A percentile compares a stretch with the other conserved stretches of the same genome.
phyloP scores from a whole-genome alignment of 2,113 vertebrate genomes.

The Oreocharis arfaki region DNA sequence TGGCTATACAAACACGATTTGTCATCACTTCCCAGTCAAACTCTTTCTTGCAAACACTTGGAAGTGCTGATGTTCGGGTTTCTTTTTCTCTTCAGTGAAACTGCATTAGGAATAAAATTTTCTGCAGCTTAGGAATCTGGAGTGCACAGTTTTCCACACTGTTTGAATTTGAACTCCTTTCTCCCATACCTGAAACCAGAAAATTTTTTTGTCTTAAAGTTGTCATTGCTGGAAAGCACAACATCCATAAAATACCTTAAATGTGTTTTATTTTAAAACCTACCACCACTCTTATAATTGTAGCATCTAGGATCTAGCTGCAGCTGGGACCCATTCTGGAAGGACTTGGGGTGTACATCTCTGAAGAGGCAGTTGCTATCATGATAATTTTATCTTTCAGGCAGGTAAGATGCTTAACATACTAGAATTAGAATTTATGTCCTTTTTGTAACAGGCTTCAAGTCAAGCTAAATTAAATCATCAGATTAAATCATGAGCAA shows the following conservation, averaged over 20 bases:
- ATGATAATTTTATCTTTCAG: background rate
- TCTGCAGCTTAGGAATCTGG: background rate
- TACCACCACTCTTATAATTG: background rate
- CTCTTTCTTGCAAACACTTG: background rate
- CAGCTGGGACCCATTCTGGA: background rate
- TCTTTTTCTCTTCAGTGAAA: background rate
- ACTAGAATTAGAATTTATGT: background rate
- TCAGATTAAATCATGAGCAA: background rate
- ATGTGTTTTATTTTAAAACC: background rate
- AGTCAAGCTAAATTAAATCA: background rate
- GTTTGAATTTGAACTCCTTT: background rate
- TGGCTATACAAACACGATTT: background rate
- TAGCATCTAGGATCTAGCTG: background rate
- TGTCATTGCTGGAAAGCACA: background rate
- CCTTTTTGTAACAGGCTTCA: background rate
- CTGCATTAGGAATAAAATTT: background rate
- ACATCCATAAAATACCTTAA: background rate
- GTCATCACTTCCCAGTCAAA: background rate
- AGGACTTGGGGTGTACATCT: background rate
- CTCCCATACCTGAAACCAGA: background rate
- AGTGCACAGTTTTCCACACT: background rate
- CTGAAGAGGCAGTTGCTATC: background rate
- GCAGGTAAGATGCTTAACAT: background rate
- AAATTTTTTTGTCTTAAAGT: background rate
- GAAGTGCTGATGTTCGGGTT: background rate